These are phyloP conservation scores for Argyresthia goedartella DNA, from an alignment of 2,888 invertebrate species.

Conservation along the genomic window DNA sequence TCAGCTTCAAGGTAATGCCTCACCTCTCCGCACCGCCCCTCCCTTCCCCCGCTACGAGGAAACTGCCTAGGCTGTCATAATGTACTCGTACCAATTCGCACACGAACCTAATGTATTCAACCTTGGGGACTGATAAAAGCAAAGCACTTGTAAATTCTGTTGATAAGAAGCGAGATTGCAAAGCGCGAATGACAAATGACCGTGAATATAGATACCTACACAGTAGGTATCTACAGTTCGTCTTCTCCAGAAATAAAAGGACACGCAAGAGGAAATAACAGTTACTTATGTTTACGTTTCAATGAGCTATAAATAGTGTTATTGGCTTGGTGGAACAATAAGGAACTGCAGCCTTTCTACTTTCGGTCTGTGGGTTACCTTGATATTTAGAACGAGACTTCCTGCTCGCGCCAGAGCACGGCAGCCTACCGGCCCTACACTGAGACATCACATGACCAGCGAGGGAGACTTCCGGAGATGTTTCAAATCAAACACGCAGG, in stretches of 20 bases:
- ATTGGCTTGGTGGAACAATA: not conserved
- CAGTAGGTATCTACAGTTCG: not conserved
- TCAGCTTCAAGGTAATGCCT: slow-evolving; percentile 45
- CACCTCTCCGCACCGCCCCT: not conserved
- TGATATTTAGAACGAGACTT: slow-evolving; percentile 60
- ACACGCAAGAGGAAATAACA: not conserved
- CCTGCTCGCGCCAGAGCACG: slow-evolving; percentile 50
- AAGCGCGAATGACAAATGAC: too few relatives aligned
- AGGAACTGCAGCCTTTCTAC: slow-evolving; percentile 25
- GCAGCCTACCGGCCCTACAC: slow-evolving; percentile 14
- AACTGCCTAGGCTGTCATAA: not conserved
- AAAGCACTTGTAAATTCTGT: not conserved
- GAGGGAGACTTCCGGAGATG: too few relatives aligned
- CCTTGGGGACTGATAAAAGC: not conserved
- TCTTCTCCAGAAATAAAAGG: not conserved
- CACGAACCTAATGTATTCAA: not conserved
- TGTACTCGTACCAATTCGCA: not conserved
- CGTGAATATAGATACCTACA: too few relatives aligned
- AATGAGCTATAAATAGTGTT: not conserved
- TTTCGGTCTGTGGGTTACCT: slow-evolving; percentile 35
- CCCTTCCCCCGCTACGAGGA: not conserved
- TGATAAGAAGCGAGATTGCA: too few relatives aligned
- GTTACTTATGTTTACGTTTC: not conserved
- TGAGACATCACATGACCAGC: not conserved
- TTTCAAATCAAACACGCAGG: too few relatives aligned